Evolutionary conservation across 2,113 vertebrate genomes (phyloP), one percentile per base, ranked within the genome.

Genomic region (Axis porcinus): DNA sequence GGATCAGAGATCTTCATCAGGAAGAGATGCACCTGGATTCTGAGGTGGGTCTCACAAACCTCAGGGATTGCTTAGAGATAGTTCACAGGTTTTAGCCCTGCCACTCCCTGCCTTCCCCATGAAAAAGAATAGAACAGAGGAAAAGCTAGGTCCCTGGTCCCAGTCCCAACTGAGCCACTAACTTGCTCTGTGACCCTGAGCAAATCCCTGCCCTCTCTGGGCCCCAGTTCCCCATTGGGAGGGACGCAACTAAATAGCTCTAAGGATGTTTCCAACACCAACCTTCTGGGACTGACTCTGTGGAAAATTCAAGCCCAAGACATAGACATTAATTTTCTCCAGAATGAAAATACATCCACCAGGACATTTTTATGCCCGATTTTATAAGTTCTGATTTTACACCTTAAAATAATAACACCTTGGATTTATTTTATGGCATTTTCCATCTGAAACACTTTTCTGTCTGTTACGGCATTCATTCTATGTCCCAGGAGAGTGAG

Each of bases 361-460:
- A 82, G 47, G 97, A 98, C 97, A 92, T 93, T 97, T 98, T 98
- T 98, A 98, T 94, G 93, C 62, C 84, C 57, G 5, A 58, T 92
- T 98, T 98, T 97, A 95, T 96, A 97, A 93, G 93, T 93, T 98
- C 95, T 98, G 97, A 98, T 98, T 98, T 96, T 91, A 36, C 25
- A 58, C 84, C 95, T 98, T 98, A 98, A 98, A 98, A 98, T 97
- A 97, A 98, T 97, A 98, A 97, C 96, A 98, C 79, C 97, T 98
- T 93, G 89, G 97, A 96, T 97, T 97, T 96, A 81, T 93, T 98
- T 97, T 96, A 98, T 85, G 86, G 33, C 6, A 2, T 54, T 98
- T 98, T 97, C 81, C 79, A 95, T 98, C 94, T 97, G 91, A 97
- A 98, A 96, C 91, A 93, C 95, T 96, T 86, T 79, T 67, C 96